Evolutionary conservation across 2,888 invertebrate species (phyloP).

Genomic region (Tricholauxania praeusta): DNA sequence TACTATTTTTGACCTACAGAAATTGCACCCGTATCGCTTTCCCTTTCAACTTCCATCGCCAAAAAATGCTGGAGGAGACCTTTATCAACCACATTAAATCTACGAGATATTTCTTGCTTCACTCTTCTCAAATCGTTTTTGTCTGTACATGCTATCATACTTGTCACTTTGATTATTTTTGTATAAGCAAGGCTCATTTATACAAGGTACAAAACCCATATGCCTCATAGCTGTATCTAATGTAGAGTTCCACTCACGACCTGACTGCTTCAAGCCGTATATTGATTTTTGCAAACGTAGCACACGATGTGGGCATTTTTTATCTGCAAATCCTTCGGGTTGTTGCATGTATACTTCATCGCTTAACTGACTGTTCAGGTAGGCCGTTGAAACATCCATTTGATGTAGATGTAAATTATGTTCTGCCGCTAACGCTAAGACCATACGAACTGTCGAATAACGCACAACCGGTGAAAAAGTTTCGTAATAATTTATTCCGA

Average conservation of each 20-base stretch:
- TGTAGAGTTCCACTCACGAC: slow-evolving; percentile 43
- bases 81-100: slow-evolving; percentile 32
- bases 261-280: slow-evolving; percentile 48
- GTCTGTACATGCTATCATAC: slow-evolving; percentile 43
- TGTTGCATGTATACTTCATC: slow-evolving; percentile 42
- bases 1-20: slow-evolving; percentile 29
- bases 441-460: slow-evolving; percentile 44
- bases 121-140: slow-evolving; percentile 36
- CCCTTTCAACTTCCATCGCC: slow-evolving; percentile 36
- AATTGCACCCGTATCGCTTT: slow-evolving; percentile 34
- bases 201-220: slow-evolving; percentile 40
- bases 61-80: slow-evolving; percentile 33
- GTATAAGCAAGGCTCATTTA: slow-evolving; percentile 44
- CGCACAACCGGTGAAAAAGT: slow-evolving; percentile 44
- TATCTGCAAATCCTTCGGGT: slow-evolving; percentile 38
- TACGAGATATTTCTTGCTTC: slow-evolving; percentile 27
- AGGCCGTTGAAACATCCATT: slow-evolving; percentile 44
- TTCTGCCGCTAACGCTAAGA: slow-evolving; percentile 45
- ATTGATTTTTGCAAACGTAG: slow-evolving; percentile 43
- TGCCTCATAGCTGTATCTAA: slow-evolving; percentile 40
- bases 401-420: slow-evolving; percentile 45
- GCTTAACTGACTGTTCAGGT: slow-evolving; percentile 40
- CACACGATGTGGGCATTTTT: slow-evolving; percentile 25
- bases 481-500: slow-evolving; percentile 42
- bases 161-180: slow-evolving; percentile 12